Evolutionary conservation across 2,797 vertebrate species (phyloP), one percentile per base, ranked within the genome.

Genomic region (Poeciliopsis paucimaculata): DNA sequence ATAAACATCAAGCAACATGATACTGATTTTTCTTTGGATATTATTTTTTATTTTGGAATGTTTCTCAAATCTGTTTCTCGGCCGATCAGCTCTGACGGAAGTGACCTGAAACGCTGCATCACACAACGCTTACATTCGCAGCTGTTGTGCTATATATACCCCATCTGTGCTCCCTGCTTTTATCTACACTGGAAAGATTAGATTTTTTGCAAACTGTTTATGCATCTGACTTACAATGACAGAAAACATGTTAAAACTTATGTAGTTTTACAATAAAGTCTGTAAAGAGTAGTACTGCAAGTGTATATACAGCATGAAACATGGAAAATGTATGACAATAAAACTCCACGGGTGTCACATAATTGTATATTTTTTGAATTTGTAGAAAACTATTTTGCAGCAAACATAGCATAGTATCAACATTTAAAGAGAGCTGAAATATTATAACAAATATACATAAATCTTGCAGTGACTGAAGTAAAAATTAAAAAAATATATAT

Each of bases 41-140:
- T 60, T 68, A 12, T 23, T 1, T 39, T 0, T 2, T 47, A 82
- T 90, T 84, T 49, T 90, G 91, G 88, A 92, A 93, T 93, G 88
- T 90, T 88, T 86, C 75, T 90, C 62, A 73, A 79, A 86, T 84
- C 72, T 79, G 41, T 85, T 86, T 68, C 36, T 39, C 3, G 16
- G 62, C 34, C 64, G 51, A 72, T 60, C 46, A 78, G 64, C 13
- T 43, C 41, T 81, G 72, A 57, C 66, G 34, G 4, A 75, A 41
- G 51, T 73, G 51, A 76, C 45, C 13, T 71, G 34, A 73, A 53
- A 60, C 12, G 6, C 11, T 10, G 5, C 76, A 51, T 60, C 43
- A 84, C 66, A 82, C 43, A 18, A 4, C 10, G 6, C 18, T 70
- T 7, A 60, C 28, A 49, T 26, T 64, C 47, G 66, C 73, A 18